Base-by-base conservation (phyloP, 1,140 invertebrate genomes). In the Achatina immaculata region DNA sequence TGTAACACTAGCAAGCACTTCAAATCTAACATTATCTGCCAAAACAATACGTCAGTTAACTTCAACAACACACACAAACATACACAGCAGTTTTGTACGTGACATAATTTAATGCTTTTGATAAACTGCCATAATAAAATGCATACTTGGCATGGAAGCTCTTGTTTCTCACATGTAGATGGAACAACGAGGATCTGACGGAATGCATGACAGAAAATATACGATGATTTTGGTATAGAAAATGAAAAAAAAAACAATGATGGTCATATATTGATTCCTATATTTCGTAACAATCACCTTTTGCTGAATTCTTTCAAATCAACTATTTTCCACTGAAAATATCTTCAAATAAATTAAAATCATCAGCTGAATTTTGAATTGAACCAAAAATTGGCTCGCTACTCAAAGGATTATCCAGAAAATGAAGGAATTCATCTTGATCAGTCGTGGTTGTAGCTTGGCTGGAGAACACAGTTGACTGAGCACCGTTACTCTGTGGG, bases 391-490 rank as follows among this genome's bases (percentile, higher is more conserved):
- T 88, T 45, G 85, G 83, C 81, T 82, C 85, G 24, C 84, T 84
- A 36, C 55, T 69, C 72, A 84, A 81, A 80, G 86, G 83, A 84
- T 83, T 85, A 77, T 89, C 87, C 68, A 90, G 82, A 45, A 89
- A 85, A 76, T 87, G 86, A 78, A 90, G 82, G 78, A 89, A 86
- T 55, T 89, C 89, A n/a, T 89, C 88, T 76, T 86, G 86, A 0
- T 82, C 84, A 16, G 83, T 73, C n/a, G 77, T 62, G 24, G 77
- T 43, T 19, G 75, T n/a, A 24, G 75, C 77, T 6, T 65, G 69
- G 76, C 48, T 62, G 73, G 81, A 66, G 74, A 73, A 75, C n/a
- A 48, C 34, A 58, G 65, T n/a, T 42, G 66, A 28, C 51, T 77
- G 19, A 45, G 45, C 42, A 28, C 58, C 82, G 55, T 83, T 51